A percentile compares a stretch with the other conserved stretches of the same genome.
Evolutionary conservation across 2,797 vertebrate species (phyloP).

Genomic region (Brachyalestes nurse): DNA sequence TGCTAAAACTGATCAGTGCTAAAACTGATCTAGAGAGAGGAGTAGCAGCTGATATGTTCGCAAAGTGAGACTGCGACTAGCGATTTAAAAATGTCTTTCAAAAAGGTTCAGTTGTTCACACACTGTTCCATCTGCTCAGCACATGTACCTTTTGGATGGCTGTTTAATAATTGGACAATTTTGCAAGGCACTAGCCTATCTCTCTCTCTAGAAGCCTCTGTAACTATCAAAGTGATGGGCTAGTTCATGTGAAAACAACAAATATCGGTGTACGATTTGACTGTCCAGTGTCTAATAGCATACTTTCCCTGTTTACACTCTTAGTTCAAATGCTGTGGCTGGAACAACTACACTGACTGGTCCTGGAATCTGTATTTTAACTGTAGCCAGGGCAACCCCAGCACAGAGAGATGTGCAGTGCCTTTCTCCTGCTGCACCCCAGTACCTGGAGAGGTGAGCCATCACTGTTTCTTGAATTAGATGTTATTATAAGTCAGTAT

Average conservation of each 20-base stretch:
- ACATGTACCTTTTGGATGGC: not conserved
- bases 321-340: conserved; percentile 81
- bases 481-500: conserved; percentile 1
- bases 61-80: not conserved
- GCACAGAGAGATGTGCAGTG: conserved; percentile 75
- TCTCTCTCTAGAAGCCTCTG: not conserved
- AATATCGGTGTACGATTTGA: not conserved
- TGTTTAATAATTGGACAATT: not conserved
- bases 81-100: not conserved
- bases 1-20: not conserved
- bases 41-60: no score
- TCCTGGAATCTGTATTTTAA: conserved; percentile 83
- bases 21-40: not conserved
- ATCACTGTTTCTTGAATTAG: not conserved
- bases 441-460: conserved; percentile 76
- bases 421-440: conserved; percentile 81
- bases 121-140: not conserved
- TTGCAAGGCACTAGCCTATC: not conserved
- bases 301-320: not conserved
- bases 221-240: not conserved
- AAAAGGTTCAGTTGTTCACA: no score
- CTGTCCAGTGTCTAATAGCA: conserved; percentile 13
- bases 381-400: conserved; percentile 77
- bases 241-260: not conserved
- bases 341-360: conserved; percentile 82